Base-by-base conservation (phyloP, 2,113 vertebrate species). In the Papio anubis region DNA sequence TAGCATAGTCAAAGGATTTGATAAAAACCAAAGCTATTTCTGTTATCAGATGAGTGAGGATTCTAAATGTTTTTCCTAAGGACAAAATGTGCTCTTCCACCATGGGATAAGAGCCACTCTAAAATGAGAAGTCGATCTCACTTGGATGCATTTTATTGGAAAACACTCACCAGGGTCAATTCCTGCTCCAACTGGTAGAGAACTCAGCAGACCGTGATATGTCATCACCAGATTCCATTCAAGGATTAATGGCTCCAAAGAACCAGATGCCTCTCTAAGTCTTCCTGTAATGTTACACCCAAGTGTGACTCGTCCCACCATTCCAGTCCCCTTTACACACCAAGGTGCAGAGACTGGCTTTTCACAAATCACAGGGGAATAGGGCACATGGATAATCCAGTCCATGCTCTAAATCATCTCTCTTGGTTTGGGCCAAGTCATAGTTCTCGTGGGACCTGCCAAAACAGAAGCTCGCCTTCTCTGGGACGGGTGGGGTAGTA, bases 191-290 rank as follows among this genome's bases (percentile, higher is more conserved):
- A 30, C 91, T 95, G 94, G 94, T 90, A 91, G 94, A 97, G 97
- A 97, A 89, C 91, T 87, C 35, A 93, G 52, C 96, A 97, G 96
- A 97, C 92, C 97, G 73, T 98, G 96, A 96, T 98, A 96, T 98
- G 95, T 98, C 98, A 98, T 98, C 98, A 98, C 98, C 82, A 98
- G 97, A 96, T 59, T 95, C 87, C 90, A 95, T 96, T 94, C 94
- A 92, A 98, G 98, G 98, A 98, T 98, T 98, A 99, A 97, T 98
- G 98, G 64, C 94, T 98, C 97, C 96, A 97, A 98, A 98, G 95
- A 88, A 98, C 92, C 6, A 35, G 94, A 88, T 97, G 88, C 97
- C 98, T 98, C 95, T 97, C 72, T 97, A 98, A 98, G 97, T 98
- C 98, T 98, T 96, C 96, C 97, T 98, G 98, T 98, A 98, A 98